phyloP scores from a whole-genome alignment of 2,113 vertebrate genomes.

The Onychorhynchus coronatus region DNA sequence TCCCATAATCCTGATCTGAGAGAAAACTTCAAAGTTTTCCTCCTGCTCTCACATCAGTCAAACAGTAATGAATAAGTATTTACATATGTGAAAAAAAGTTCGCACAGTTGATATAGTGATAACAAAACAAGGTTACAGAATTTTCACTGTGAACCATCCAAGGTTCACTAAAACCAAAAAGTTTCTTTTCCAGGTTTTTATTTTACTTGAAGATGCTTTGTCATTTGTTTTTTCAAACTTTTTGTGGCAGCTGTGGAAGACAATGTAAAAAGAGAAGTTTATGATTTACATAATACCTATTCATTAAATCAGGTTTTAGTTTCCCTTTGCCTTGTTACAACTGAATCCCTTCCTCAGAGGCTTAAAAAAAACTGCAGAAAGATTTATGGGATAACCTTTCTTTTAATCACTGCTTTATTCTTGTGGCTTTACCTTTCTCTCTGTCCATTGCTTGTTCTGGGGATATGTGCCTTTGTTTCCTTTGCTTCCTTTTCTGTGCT shows the following conservation, averaged over 20 bases:
- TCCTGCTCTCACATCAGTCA: neutral
- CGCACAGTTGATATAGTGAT: neutral
- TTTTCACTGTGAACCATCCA: neutral
- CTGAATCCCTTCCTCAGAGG: neutral
- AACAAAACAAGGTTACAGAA: neutral
- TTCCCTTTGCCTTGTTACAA: neutral
- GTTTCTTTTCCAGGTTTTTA: neutral
- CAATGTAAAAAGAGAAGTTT: neutral
- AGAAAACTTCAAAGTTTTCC: neutral
- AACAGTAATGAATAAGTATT: neutral
- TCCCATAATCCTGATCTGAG: neutral
- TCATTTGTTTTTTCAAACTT: neutral
- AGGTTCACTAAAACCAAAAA: neutral
- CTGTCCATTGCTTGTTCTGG: neutral
- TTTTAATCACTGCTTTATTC: neutral
- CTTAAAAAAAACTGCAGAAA: neutral
- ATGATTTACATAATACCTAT: neutral
- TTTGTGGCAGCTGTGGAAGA: neutral
- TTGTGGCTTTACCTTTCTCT: neutral
- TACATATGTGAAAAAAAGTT: neutral
- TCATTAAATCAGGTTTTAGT: neutral
- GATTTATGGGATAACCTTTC: neutral
- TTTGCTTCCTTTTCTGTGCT: conserved; percentile 21
- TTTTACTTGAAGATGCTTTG: neutral
- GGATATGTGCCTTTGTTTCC: neutral